Percentiles rank a stretch among this genome's conserved stretches.
phyloP scores from a whole-genome alignment of 2,113 vertebrate species.

The Capreolus pygargus region DNA sequence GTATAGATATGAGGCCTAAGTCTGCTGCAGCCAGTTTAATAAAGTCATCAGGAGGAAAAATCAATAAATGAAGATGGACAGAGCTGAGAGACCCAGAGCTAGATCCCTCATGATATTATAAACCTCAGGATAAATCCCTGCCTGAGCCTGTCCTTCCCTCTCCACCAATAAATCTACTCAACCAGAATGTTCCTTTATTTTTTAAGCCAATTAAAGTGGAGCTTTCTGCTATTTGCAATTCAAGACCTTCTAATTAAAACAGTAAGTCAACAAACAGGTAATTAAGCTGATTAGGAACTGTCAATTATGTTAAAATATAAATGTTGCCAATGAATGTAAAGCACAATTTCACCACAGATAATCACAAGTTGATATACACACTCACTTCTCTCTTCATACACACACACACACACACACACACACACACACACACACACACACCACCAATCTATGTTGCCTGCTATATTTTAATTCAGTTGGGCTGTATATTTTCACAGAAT shows the following conservation, averaged over 20 bases:
- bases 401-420: background rate
- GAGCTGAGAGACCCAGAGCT: background rate
- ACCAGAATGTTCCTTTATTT: background rate
- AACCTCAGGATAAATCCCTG: background rate
- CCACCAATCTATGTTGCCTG: background rate
- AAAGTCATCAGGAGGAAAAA: background rate
- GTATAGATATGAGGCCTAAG: background rate
- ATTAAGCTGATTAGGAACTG: constrained; percentile 41
- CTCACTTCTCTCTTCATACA: background rate
- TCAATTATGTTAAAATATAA: constrained; percentile 30
- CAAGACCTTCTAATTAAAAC: constrained; percentile 15
- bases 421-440: background rate
- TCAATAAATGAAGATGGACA: background rate
- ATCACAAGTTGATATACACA: background rate
- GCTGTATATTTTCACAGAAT: background rate
- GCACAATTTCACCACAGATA: background rate
- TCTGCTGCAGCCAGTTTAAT: background rate
- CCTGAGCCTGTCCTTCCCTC: background rate
- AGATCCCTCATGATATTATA: background rate
- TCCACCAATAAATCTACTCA: background rate
- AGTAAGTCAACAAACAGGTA: constrained; percentile 51
- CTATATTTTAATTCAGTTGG: background rate
- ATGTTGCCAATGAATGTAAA: constrained; percentile 25
- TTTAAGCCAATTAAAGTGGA: background rate
- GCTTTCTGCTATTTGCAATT: background rate